Conservation (phyloP, 2,113 vertebrate genomes). For the Sylvietta virens region DNA sequence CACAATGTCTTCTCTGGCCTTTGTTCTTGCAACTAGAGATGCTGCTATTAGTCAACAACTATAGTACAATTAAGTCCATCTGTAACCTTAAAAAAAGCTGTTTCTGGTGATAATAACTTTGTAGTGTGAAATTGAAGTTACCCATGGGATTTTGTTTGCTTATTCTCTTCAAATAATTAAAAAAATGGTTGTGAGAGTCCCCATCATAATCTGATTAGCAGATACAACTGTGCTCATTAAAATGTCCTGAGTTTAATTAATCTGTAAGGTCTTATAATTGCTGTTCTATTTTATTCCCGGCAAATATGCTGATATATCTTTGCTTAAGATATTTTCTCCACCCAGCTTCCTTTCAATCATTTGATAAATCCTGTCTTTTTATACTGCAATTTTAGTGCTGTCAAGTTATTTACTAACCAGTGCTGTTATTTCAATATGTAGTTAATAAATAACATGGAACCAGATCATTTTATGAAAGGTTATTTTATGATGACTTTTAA, state of each 20-base stretch:
- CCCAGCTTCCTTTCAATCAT: background rate
- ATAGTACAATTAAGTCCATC: background rate
- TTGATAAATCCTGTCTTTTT: conserved; percentile 15
- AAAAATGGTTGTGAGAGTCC: background rate
- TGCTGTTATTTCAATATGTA: conserved; percentile 15
- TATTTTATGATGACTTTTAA: conserved; percentile 24
- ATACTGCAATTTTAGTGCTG: background rate
- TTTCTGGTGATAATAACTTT: background rate
- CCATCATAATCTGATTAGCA: background rate
- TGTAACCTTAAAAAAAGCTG: background rate
- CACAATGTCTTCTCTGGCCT: conserved; percentile 15
- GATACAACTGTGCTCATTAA: background rate
- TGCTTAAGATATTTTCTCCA: background rate
- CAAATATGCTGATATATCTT: background rate
- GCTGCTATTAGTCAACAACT: background rate
- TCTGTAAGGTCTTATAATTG: background rate
- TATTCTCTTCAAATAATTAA: background rate
- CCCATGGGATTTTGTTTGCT: background rate
- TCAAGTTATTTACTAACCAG: conserved; percentile 19
- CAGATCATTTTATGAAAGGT: conserved; percentile 28
- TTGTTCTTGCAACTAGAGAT: conserved; percentile 41
- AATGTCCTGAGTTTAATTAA: background rate
- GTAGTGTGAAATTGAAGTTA: background rate
- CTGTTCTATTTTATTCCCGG: background rate
- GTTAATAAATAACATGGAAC: conserved; percentile 51